Evolutionary conservation across 2,113 vertebrate genomes (phyloP).

Genomic region (Hippolais icterina): DNA sequence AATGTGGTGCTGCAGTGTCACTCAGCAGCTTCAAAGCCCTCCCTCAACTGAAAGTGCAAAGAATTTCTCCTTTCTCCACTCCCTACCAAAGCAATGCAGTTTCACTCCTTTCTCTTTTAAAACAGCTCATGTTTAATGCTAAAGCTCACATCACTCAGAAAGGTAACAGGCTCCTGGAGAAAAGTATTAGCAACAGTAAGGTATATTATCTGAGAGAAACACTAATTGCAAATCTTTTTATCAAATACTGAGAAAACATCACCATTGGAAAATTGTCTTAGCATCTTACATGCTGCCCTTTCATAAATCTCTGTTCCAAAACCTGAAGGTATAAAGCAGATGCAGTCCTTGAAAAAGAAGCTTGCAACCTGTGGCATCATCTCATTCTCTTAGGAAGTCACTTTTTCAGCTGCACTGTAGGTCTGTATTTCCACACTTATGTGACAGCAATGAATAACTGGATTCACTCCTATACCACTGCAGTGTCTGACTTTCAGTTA

Average conservation of each 20-base stretch:
- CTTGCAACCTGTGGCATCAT: not conserved
- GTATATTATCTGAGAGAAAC: not conserved
- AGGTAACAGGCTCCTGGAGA: not conserved
- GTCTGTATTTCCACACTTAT: not conserved
- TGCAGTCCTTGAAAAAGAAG: not conserved
- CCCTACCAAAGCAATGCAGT: not conserved
- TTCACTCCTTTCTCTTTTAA: not conserved
- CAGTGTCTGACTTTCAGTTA: not conserved
- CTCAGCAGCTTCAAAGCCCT: not conserved
- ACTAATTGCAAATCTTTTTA: not conserved
- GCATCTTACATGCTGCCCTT: not conserved
- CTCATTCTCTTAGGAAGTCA: not conserved
- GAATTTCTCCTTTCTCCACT: not conserved
- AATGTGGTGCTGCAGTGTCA: accelerated
- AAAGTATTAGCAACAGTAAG: not conserved
- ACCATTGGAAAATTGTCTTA: not conserved
- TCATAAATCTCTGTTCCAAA: not conserved
- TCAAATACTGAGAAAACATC: not conserved
- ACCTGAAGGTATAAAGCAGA: not conserved
- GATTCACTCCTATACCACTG: not conserved
- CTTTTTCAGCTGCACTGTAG: not conserved
- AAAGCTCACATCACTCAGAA: not conserved
- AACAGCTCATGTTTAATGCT: not conserved
- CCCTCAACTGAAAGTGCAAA: not conserved
- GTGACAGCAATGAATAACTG: not conserved